Percentiles rank a stretch among this genome's conserved stretches.
These are phyloP conservation scores for Drosophila pruinosa DNA, from an alignment of 1,140 invertebrate genomes.

Conservation along the genomic window DNA sequence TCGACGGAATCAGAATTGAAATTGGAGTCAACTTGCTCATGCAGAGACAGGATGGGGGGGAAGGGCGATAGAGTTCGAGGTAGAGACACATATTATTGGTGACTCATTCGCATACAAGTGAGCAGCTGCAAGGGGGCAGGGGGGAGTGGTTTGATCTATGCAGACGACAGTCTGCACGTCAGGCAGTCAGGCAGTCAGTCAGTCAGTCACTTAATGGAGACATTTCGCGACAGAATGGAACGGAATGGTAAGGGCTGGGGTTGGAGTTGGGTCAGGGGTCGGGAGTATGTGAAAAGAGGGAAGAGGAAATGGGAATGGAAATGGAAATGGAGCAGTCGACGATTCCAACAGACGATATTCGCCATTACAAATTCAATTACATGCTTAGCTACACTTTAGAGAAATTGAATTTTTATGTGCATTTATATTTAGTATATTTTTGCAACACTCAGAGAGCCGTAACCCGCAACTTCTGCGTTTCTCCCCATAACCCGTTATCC, in stretches of 20 bases:
- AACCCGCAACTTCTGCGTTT: background rate
- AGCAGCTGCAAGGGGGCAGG: background rate
- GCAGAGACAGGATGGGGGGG: constrained; percentile 8
- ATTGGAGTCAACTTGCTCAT: constrained; percentile 51
- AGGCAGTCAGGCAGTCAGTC: constrained; percentile 26
- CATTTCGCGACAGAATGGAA: constrained; percentile 60
- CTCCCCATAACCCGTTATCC: background rate
- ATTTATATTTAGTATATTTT: constrained; percentile 81
- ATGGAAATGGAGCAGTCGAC: constrained; percentile 21
- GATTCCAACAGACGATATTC: constrained; percentile 69
- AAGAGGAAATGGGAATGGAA: constrained; percentile 23
- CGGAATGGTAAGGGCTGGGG: constrained; percentile 1
- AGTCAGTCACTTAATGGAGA: constrained; percentile 43
- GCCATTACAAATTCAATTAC: constrained; percentile 81
- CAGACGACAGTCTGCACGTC: constrained; percentile 27
- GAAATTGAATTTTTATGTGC: constrained; percentile 81
- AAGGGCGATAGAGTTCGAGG: background rate
- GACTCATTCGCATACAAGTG: constrained; percentile 61
- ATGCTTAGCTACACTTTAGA: constrained; percentile 81
- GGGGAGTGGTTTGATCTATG: constrained; percentile 33
- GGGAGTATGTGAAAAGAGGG: background rate
- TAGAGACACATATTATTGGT: constrained; percentile 33
- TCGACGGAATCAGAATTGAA: constrained; percentile 38
- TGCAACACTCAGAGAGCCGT: constrained; percentile 40
- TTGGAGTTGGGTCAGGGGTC: background rate